These are phyloP conservation scores for Tryphoninae sp. DNA, from an alignment of 2,888 invertebrate genomes.

Conservation along the genomic window DNA sequence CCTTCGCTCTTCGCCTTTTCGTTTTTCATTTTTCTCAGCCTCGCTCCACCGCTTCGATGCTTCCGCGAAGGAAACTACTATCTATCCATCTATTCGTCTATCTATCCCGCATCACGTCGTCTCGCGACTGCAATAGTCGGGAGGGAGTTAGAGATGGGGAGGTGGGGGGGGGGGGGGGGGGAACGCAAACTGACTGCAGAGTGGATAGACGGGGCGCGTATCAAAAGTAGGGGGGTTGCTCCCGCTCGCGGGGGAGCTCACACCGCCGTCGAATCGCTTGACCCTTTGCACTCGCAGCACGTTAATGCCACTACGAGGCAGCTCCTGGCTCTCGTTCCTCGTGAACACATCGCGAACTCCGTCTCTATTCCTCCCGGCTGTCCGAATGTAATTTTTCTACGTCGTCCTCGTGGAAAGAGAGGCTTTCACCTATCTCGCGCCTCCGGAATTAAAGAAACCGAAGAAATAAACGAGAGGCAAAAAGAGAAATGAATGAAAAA, in stretches of 20 bases:
- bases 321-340: slow-evolving; percentile 58
- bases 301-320: slow-evolving; percentile 53
- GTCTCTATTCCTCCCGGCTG: slow-evolving; percentile 2
- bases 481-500: slow-evolving; percentile 1
- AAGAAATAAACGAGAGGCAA: slow-evolving; percentile 1
- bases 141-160: slow-evolving; percentile 7
- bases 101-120: slow-evolving; percentile 41
- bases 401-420: slow-evolving; percentile 6
- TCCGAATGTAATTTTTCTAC: slow-evolving; percentile 46
- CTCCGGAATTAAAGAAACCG: slow-evolving; percentile 33
- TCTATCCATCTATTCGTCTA: slow-evolving; percentile 49
- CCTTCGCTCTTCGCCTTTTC: not conserved
- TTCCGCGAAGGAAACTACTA: slow-evolving; percentile 58
- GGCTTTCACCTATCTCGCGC: slow-evolving; percentile 58
- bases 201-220: slow-evolving; percentile 33
- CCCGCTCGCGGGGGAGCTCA: slow-evolving; percentile 39
- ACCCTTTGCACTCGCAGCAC: slow-evolving; percentile 67
- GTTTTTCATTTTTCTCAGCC: slow-evolving; percentile 37
- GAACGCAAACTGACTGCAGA: slow-evolving; percentile 22
- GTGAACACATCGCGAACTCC: slow-evolving; percentile 5
- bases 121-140: not conserved
- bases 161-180: not conserved
- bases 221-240: slow-evolving; percentile 24
- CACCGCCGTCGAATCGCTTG: slow-evolving; percentile 64
- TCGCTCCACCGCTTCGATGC: slow-evolving; percentile 56